Base-by-base conservation (phyloP, 2,888 invertebrate genomes). In the Sabatieria punctata region DNA sequence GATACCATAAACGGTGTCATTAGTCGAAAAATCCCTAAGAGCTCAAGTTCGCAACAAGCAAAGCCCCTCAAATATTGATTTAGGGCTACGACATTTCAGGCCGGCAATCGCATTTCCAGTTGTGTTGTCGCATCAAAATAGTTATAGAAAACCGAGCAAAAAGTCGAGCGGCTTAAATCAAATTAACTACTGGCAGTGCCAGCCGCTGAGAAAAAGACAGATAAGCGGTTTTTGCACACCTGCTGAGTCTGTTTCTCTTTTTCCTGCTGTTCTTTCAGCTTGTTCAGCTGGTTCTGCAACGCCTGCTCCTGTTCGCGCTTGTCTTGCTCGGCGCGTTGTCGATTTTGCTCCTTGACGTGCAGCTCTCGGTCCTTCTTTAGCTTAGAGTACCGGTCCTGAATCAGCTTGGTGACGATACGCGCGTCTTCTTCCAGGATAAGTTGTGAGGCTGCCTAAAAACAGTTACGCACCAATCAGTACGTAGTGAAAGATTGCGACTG, bases 361-460 rank as follows among this genome's bases (percentile, higher is more conserved):
- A 75, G 75, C 49, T 70, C 77, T 52, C 78, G 66, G 48, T 76
- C 75, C 46, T 78, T 74, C 69, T 77, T 64, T 67, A 85, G 73
- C 55, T 78, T 77, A 55, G 77, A 75, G 47, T 86, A 79, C 66
- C 91, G 86, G 24, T 85, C 84, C 66, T 84, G 82, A 52, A 95
- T 76, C 67, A 93, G 77, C 63, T 86, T 85, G 50, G 81, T 80
- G 13, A 93, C 89, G 50, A 83, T 80, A 60, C 85, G 77, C 0
- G 84, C 81, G 67, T 95, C 95, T 65, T 91, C 93, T 63, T 93
- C 91, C 64, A 84, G 82, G 60, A 93, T 27, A 15, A 43, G 35
- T 24, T 22, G 18, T 2, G 43, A 27, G 23, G 27, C 41, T 21
- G 30, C 41, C 41, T 39, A 15, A 36, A 15, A 4, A 4, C 6